phyloP scores from a whole-genome alignment of 2,888 invertebrate species.

The Hirtodrosophila alboralis region DNA sequence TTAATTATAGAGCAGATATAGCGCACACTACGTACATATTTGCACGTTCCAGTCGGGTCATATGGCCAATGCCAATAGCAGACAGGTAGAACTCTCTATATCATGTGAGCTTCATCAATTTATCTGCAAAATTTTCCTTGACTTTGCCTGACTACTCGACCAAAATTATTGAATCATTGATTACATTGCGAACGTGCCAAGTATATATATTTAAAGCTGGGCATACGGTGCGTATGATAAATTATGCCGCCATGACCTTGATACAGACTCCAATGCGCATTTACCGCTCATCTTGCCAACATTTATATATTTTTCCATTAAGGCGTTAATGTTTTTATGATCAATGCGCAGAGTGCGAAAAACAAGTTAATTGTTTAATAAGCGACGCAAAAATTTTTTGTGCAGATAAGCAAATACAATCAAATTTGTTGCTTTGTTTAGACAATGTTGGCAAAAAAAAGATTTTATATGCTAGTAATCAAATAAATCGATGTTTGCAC shows the following conservation, averaged over 20 bases:
- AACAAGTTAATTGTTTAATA: conserved; percentile 64
- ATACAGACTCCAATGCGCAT: conserved; percentile 19
- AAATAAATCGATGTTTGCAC: neutral
- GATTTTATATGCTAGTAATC: conserved; percentile 16
- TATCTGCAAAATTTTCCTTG: conserved; percentile 8
- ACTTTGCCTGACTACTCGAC: conserved; percentile 7
- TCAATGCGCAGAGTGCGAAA: conserved; percentile 66
- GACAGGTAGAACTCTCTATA: neutral
- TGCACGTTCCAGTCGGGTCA: conserved; percentile 6
- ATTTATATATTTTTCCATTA: conserved; percentile 40
- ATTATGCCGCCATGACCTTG: conserved; percentile 41
- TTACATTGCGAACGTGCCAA: neutral
- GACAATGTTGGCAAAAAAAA: conserved; percentile 1
- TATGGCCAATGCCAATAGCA: conserved; percentile 32
- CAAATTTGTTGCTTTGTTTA: conserved; percentile 16
- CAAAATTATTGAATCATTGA: conserved; percentile 22
- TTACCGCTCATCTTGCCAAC: neutral
- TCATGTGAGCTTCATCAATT: conserved; percentile 26
- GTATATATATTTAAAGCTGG: neutral
- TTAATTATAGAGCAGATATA: conserved; percentile 67
- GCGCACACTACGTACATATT: conserved; percentile 37
- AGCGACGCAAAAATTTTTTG: conserved; percentile 33
- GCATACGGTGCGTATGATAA: conserved; percentile 51
- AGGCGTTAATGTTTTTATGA: conserved; percentile 67
- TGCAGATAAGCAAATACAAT: conserved; percentile 14